Conservation (phyloP, 2,888 invertebrate genomes). For the Eristalinus aeneus region DNA sequence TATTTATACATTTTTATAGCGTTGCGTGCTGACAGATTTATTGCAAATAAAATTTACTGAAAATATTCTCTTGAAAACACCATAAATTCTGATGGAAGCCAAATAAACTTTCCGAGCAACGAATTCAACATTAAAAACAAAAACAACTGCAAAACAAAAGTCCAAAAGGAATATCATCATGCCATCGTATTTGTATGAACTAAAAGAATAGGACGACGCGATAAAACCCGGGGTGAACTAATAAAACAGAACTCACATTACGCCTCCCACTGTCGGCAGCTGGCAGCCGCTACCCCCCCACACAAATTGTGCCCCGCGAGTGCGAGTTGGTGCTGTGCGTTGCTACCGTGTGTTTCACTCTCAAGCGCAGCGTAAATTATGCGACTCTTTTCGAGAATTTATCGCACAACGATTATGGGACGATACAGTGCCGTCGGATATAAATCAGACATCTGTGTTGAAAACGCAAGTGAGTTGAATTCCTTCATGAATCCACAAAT, state of each 20-base stretch:
- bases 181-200: conserved; percentile 35
- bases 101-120: conserved; percentile 54
- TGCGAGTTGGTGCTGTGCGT: background rate
- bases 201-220: conserved; percentile 44
- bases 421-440: conserved; percentile 50
- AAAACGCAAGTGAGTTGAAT: conserved; percentile 54
- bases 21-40: conserved; percentile 69
- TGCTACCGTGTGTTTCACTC: conserved; percentile 54
- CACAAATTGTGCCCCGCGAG: conserved; percentile 10
- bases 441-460: conserved; percentile 58
- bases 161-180: conserved; percentile 14
- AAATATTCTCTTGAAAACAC: conserved; percentile 59
- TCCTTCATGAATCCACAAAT: conserved; percentile 22
- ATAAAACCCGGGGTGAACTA: conserved; percentile 59
- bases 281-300: conserved; percentile 21
- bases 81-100: conserved; percentile 60
- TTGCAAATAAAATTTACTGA: conserved; percentile 69
- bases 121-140: conserved; percentile 29
- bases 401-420: conserved; percentile 62
- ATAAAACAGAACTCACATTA: conserved; percentile 52
- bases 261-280: conserved; percentile 20
- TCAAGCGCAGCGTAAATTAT: conserved; percentile 46
- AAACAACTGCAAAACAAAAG: conserved; percentile 16
- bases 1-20: conserved; percentile 68
- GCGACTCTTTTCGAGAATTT: conserved; percentile 46